Evolutionary conservation across 2,113 vertebrate genomes (phyloP), one percentile per base, ranked within the genome.

Genomic region (Arvicanthis niloticus): DNA sequence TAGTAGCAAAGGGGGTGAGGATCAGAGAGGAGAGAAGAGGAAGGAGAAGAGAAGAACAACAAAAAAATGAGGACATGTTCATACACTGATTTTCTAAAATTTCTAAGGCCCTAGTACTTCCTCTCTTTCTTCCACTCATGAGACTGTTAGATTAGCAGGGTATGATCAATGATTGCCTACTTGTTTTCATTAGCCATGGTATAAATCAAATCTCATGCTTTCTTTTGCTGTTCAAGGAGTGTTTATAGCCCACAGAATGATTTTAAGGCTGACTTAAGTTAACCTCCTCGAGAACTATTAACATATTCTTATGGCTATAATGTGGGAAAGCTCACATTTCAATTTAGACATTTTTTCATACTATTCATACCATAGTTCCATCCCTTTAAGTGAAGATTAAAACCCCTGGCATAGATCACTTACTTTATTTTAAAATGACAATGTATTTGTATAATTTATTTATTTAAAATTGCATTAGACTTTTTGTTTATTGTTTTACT

Each of bases 131-230:
- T 87, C 26, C 88, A 76, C 87, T 91, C 67, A 89, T 34, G 4
- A 87, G 48, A 73, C 81, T 51, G 78, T 86, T 65, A 91, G 45
- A 95, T 96, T 84, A 89, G 78, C 37, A 94, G 75, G 56, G 80
- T 90, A 26, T 45, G 58, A 96, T 93, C 11, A 75, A 40, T 88
- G 86, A 95, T 84, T 93, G 81, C 62, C 89, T 62, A 68, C 94
- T 96, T 95, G 97, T 89, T 95, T 94, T 93, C 51, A 26, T 97
- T 97, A 94, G 89, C 89, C 72, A 96, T 0, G 37, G 86, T 65
- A 94, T 91, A 95, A 96, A 97, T 97, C 78, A 96, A 97, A 98
- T 97, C 87, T 95, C 84, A 97, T 88, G 95, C 94, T 95, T 97
- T 84, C 80, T 91, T 84, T 89, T 89, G 42, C 73, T 96, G 51